phyloP scores from a whole-genome alignment of 1,140 invertebrate species.

The Ephestia elutella region DNA sequence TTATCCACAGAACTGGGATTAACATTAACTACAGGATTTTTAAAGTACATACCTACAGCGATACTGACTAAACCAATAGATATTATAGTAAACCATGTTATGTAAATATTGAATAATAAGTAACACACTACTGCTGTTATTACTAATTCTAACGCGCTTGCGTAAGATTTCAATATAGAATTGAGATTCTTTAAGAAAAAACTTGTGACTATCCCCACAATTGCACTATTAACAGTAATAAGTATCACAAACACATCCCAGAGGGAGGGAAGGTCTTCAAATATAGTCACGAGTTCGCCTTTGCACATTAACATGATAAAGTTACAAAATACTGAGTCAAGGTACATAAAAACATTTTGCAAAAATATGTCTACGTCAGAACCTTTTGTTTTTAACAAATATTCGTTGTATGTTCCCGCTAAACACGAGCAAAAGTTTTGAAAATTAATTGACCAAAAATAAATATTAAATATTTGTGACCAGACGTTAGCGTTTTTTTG shows the following conservation, averaged over 20 bases:
- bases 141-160: conserved; percentile 93
- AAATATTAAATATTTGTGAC: conserved; percentile 78
- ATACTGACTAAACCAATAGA: conserved; percentile 89
- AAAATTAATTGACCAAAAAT: conserved; percentile 83
- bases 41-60: conserved; percentile 90
- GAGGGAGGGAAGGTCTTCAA: conserved; percentile 78
- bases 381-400: conserved; percentile 90
- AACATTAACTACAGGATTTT: conserved; percentile 86
- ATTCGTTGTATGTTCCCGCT: conserved; percentile 97
- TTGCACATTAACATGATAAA: conserved; percentile 79
- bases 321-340: conserved; percentile 95
- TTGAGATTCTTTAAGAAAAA: conserved; percentile 95
- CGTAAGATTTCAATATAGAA: conserved; percentile 97
- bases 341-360: conserved; percentile 97
- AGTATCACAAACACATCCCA: conserved; percentile 82
- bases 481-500: conserved; percentile 39
- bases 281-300: conserved; percentile 77
- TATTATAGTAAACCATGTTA: conserved; percentile 87
- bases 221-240: conserved; percentile 92
- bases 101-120: conserved; percentile 90
- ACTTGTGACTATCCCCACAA: conserved; percentile 94
- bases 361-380: conserved; percentile 90
- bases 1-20: conserved; percentile 43
- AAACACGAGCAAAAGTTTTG: conserved; percentile 94
- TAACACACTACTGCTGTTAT: conserved; percentile 94